These are phyloP conservation scores for Congeria kusceri DNA, from an alignment of 2,888 invertebrate species.

Conservation along the genomic window DNA sequence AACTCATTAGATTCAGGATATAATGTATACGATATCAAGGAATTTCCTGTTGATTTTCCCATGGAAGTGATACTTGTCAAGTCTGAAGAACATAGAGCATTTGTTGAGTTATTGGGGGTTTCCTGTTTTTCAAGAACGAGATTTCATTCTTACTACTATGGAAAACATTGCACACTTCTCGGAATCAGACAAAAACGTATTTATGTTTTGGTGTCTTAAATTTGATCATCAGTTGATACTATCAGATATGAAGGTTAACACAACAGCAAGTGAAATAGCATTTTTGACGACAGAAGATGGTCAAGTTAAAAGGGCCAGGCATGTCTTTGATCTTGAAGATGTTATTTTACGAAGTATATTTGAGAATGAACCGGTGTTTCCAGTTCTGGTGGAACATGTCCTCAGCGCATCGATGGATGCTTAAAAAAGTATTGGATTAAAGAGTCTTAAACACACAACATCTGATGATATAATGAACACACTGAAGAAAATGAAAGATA, in stretches of 20 bases:
- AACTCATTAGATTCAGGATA: no score
- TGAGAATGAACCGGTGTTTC: conserved; percentile 36
- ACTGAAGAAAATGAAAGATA: no score
- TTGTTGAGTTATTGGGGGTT: not conserved
- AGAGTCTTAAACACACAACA: not conserved
- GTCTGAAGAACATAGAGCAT: not conserved
- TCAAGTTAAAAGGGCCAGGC: not conserved
- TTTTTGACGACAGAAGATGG: conserved; percentile 3
- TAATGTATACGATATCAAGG: not conserved
- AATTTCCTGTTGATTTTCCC: conserved; percentile 24
- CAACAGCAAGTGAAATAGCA: not conserved
- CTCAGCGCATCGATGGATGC: not conserved
- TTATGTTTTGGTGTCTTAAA: not conserved
- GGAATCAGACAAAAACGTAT: no score
- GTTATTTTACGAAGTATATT: no score
- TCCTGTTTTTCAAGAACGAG: no score
- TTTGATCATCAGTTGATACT: no score
- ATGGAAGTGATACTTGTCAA: not conserved
- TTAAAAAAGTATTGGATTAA: not conserved
- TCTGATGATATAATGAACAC: not conserved
- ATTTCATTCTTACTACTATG: no score
- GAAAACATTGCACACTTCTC: no score
- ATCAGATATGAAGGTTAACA: no score
- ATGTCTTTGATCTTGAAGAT: no score
- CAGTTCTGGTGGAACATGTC: not conserved